Evolutionary conservation across 2,113 vertebrate species (phyloP).

Genomic region (Xerus inauris): DNA sequence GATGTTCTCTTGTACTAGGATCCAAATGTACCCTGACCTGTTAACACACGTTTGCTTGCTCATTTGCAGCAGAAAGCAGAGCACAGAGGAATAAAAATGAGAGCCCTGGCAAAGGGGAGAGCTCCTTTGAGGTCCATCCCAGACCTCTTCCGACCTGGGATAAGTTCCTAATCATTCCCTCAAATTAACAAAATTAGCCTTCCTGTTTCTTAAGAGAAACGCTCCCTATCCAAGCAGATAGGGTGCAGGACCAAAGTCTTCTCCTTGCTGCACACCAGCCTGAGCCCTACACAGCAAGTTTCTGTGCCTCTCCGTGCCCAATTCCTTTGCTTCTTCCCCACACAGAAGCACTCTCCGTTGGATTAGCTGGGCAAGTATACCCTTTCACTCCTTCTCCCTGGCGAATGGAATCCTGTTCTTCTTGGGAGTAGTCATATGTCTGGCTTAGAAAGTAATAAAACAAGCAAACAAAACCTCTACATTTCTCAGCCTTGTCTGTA

Average conservation of each 20-base stretch:
- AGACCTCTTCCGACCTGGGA: not conserved
- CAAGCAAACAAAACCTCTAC: not conserved
- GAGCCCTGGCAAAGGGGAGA: not conserved
- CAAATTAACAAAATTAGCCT: not conserved
- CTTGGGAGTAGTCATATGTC: not conserved
- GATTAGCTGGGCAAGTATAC: not conserved
- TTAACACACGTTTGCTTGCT: not conserved
- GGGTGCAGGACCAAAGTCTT: not conserved
- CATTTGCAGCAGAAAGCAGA: not conserved
- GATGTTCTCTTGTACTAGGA: not conserved
- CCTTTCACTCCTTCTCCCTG: not conserved
- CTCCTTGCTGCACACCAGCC: too few species aligned
- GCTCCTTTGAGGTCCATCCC: not conserved
- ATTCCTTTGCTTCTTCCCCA: not conserved
- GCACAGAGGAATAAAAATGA: not conserved
- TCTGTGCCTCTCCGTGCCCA: not conserved
- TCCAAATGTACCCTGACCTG: not conserved
- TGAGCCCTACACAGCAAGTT: not conserved
- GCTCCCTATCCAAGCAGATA: not conserved
- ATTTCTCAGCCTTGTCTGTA: not conserved
- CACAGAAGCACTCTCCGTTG: not conserved
- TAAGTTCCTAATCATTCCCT: not conserved
- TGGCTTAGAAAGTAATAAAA: not conserved
- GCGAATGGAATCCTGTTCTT: not conserved
- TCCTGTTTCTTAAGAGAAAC: not conserved